Base-by-base conservation (phyloP, 2,888 invertebrate genomes). In the Toxonevra muliebris region DNA sequence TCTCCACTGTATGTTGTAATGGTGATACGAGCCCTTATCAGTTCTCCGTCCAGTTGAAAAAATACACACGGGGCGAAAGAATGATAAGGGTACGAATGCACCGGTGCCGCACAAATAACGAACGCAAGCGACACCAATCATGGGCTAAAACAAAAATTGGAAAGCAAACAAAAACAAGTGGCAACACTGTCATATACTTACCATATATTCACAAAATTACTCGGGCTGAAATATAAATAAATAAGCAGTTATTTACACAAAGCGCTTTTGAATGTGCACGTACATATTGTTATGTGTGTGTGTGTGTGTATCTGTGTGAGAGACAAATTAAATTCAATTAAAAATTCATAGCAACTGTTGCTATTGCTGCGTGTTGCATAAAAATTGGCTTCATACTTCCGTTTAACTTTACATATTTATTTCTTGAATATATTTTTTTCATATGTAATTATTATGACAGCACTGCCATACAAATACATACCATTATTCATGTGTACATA, bases 11-110 rank as follows among this genome's bases (percentile, higher is more conserved):
- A 62, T 78, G 84, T 77, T 81, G 79, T 78, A 61, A 74, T 79
- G 87, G 86, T 84, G 88, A 87, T 90, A 91, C 91, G 91, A 90
- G 94, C 95, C 95, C 95, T 95, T 95, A 95, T 95, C 95, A 95
- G 94, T 95, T 95, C 95, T 96, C 95, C 95, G 95, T 96, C 95
- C 95, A 95, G 95, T 95, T 86, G 92, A 90, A 85, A 87, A 55
- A 87, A 82, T 85, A 88, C 76, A 91, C 90, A 95, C 92, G 92
- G 93, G 95, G 92, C 92, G 90, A 89, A 91, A 92, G 93, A 95
- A 94, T 96, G 95, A 95, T 92, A 96, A 95, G 95, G 95, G 94
- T 87, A 86, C 89, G 88, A 86, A 85, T 84, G 79, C 84, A 85
- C 86, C 85, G 81, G 78, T 77, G 53, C 43, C 65, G 12, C 59